phyloP scores from a whole-genome alignment of 2,888 invertebrate genomes.

The Busseola fusca region DNA sequence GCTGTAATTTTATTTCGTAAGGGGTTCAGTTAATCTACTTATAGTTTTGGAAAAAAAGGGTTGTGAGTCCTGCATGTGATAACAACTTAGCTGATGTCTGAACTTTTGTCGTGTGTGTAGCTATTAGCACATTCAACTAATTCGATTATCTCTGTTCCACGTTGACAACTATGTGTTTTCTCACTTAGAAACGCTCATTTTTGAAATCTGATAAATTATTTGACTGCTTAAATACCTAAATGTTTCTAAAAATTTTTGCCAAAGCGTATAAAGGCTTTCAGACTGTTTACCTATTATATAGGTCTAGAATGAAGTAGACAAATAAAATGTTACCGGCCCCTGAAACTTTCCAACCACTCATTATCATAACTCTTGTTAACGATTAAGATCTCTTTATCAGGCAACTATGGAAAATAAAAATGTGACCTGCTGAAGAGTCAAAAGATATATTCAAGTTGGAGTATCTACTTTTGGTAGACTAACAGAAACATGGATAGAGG shows the following conservation, averaged over 20 bases:
- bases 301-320: too few species aligned
- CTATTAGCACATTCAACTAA: too few species aligned
- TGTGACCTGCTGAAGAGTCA: neutral
- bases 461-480: conserved; percentile 8
- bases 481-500: conserved; percentile 23
- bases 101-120: too few species aligned
- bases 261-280: too few species aligned
- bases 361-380: conserved; percentile 1
- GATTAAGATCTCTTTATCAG: neutral
- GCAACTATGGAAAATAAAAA: neutral
- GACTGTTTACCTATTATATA: too few species aligned
- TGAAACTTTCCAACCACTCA: neutral
- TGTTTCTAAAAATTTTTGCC: too few species aligned
- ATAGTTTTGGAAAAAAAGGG: conserved; percentile 10
- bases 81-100: neutral
- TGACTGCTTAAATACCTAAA: too few species aligned
- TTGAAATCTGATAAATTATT: too few species aligned
- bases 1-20: conserved; percentile 67
- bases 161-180: too few species aligned
- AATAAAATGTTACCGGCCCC: too few species aligned
- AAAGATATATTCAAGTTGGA: conserved; percentile 17
- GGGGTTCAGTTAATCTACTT: conserved; percentile 34
- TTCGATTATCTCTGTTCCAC: too few species aligned
- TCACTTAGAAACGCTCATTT: too few species aligned
- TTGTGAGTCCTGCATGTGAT: neutral